Conservation (phyloP, 2,888 invertebrate species). For the Perizoma affinitatum region DNA sequence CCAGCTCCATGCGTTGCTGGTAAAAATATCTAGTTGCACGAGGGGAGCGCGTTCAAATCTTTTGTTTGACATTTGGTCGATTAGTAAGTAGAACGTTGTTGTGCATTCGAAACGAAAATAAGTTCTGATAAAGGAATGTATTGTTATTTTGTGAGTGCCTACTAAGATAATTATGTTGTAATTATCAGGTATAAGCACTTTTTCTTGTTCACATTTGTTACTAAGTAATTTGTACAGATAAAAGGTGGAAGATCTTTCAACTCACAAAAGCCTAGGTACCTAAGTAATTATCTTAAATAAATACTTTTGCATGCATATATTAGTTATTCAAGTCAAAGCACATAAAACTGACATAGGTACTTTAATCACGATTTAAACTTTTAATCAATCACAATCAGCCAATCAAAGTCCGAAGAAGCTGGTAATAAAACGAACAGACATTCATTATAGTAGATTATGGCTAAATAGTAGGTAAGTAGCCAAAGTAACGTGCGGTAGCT, state of each 20-base stretch:
- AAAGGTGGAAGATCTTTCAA: not conserved
- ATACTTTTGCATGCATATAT: constrained; percentile 5
- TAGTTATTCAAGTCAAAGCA: constrained; percentile 8
- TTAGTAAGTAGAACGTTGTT: too few relatives aligned
- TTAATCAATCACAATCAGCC: constrained; percentile 33
- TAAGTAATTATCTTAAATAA: too few relatives aligned
- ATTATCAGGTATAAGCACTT: too few relatives aligned
- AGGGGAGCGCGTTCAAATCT: constrained; percentile 48
- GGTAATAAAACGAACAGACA: constrained; percentile 28
- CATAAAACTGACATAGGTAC: constrained; percentile 21
- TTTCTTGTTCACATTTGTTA: too few relatives aligned
- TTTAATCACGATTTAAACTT: constrained; percentile 7
- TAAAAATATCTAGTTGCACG: not conserved
- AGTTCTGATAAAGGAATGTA: too few relatives aligned
- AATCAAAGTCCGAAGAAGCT: constrained; percentile 29
- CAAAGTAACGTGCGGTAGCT: not conserved
- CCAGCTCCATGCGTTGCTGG: too few relatives aligned
- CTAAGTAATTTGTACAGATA: not conserved
- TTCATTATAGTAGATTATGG: constrained; percentile 19
- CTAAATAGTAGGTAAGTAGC: not conserved
- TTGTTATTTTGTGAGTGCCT: too few relatives aligned
- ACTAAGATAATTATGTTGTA: too few relatives aligned
- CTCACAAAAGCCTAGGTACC: constrained; percentile 2
- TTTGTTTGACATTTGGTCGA: constrained; percentile 35
- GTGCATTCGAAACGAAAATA: too few relatives aligned